A percentile compares a stretch with the other conserved stretches of the same genome.
phyloP scores from a whole-genome alignment of 2,888 invertebrate genomes.

The Brachynemurus nebulosus region DNA sequence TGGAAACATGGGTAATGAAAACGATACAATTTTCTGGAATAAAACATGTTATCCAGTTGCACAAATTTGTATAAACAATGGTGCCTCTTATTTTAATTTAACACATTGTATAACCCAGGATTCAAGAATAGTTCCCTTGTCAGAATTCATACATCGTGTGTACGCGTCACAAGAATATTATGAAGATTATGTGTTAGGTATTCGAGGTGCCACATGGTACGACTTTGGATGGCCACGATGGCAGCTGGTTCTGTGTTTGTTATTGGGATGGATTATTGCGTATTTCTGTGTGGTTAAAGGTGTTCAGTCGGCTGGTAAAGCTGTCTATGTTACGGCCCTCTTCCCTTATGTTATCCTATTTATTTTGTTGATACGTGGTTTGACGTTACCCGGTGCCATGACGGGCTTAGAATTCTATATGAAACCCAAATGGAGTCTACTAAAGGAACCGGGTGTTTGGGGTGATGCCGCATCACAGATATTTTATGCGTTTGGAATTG shows the following conservation, averaged over 20 bases:
- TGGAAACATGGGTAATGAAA: conserved; percentile 12
- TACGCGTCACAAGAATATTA: conserved; percentile 36
- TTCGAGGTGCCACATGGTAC: conserved; percentile 56
- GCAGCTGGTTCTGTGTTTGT: conserved; percentile 67
- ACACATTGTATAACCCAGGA: conserved; percentile 14
- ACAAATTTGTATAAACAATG: conserved; percentile 5
- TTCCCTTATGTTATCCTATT: conserved; percentile 59
- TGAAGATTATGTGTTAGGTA: conserved; percentile 65
- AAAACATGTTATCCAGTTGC: conserved; percentile 6
- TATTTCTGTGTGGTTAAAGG: conserved; percentile 76
- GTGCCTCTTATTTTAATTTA: neutral
- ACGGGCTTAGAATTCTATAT: conserved; percentile 63
- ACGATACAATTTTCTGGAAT: conserved; percentile 17
- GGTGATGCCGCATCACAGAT: conserved; percentile 73
- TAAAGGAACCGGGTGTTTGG: conserved; percentile 57
- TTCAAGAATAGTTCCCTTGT: conserved; percentile 38
- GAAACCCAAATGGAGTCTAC: conserved; percentile 52
- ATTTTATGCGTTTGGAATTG: conserved; percentile 71
- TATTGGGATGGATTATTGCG: conserved; percentile 67
- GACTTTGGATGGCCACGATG: conserved; percentile 64
- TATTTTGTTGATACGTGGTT: conserved; percentile 45
- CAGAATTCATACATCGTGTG: conserved; percentile 36
- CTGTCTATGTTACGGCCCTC: conserved; percentile 57
- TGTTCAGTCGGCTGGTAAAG: conserved; percentile 83
- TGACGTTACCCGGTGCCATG: conserved; percentile 50